Evolutionary conservation across 1,140 invertebrate species (phyloP).

Genomic region (Gryllus bimaculatus): DNA sequence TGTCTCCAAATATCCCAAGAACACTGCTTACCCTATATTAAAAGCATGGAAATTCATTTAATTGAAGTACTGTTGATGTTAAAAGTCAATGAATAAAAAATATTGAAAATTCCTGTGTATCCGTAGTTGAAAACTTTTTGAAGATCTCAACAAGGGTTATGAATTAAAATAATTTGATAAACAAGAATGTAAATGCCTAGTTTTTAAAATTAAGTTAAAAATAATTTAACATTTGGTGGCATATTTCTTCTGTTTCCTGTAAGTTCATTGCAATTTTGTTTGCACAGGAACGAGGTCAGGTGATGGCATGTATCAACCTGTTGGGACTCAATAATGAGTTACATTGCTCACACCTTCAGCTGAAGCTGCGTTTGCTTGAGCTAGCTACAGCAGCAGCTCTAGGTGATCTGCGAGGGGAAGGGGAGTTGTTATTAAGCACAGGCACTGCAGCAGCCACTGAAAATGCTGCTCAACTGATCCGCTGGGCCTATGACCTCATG

Average conservation of each 20-base stretch:
- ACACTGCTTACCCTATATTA: too few species aligned
- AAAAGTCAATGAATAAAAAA: too few species aligned
- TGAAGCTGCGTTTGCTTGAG: slow-evolving; percentile 50
- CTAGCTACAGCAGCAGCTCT: slow-evolving; percentile 49
- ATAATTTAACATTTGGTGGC: slow-evolving; percentile 9
- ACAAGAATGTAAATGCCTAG: neutral
- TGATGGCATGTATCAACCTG: slow-evolving; percentile 51
- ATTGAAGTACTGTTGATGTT: too few species aligned
- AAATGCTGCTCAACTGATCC: slow-evolving; percentile 47
- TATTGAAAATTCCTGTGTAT: too few species aligned
- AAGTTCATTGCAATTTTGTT: neutral
- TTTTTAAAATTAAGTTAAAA: neutral
- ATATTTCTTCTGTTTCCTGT: neutral
- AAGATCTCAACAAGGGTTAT: too few species aligned
- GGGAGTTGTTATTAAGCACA: slow-evolving; percentile 26
- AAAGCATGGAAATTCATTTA: too few species aligned
- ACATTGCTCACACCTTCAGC: slow-evolving; percentile 43
- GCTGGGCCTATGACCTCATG: slow-evolving; percentile 48
- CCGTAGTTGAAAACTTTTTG: too few species aligned
- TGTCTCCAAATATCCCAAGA: too few species aligned
- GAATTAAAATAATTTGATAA: too few species aligned
- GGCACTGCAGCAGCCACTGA: slow-evolving; percentile 38
- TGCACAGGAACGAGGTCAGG: slow-evolving; percentile 45
- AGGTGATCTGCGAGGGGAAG: slow-evolving; percentile 44
- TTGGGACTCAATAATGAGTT: slow-evolving; percentile 47